Conservation (phyloP, 2,113 vertebrate species). For the Nothobranchius kuhntae region DNA sequence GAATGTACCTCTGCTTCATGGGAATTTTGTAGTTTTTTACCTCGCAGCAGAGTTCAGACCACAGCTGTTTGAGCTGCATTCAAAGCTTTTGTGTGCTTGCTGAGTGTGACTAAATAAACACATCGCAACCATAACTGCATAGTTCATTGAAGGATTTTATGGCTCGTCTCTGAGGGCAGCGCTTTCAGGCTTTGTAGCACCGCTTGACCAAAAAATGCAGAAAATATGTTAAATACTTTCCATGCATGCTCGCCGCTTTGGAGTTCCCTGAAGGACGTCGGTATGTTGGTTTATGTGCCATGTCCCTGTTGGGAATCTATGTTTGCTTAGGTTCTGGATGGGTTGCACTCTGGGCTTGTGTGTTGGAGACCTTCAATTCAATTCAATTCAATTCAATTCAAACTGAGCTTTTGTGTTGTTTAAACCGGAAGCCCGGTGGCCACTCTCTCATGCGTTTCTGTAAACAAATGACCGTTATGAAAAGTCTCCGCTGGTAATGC, state of each 20-base stretch:
- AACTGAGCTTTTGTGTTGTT: conserved; percentile 23
- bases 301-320: conserved; percentile 45
- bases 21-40: too few relatives aligned
- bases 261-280: conserved; percentile 51
- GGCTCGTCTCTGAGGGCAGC: conserved; percentile 35
- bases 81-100: not conserved
- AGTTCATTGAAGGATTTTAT: conserved; percentile 60
- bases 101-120: conserved; percentile 66
- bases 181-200: conserved; percentile 42
- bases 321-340: conserved; percentile 69
- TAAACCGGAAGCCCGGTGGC: conserved; percentile 23
- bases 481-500: conserved; percentile 14
- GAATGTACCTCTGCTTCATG: conserved; percentile 11
- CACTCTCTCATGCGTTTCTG: conserved; percentile 16
- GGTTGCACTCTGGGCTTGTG: conserved; percentile 14
- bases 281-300: conserved; percentile 28
- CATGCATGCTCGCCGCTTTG: conserved; percentile 34
- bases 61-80: conserved; percentile 19
- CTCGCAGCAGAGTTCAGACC: not conserved
- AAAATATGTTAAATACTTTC: conserved; percentile 69
- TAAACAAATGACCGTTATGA: conserved; percentile 11
- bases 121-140: conserved; percentile 41
- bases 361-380: too few relatives aligned
- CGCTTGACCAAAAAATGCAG: conserved; percentile 41
- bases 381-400: not conserved